Conservation (phyloP, 2,797 vertebrate species). For the Ceyx erithaca region DNA sequence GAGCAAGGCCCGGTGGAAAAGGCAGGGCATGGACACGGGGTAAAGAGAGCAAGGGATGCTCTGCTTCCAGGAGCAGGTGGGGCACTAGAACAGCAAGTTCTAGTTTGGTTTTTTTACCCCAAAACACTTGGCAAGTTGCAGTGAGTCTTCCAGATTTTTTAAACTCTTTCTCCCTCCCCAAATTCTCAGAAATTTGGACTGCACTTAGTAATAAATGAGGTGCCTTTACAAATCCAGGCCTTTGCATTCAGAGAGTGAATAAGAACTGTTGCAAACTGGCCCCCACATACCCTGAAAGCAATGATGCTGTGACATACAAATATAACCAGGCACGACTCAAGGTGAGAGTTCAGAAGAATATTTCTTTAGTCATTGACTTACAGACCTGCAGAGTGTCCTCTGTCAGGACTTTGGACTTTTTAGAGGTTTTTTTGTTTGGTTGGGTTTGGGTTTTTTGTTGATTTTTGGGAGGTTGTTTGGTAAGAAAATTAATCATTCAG, state of each 20-base stretch:
- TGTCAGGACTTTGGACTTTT: background rate
- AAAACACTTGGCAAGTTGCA: background rate
- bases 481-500: background rate
- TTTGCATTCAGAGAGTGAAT: background rate
- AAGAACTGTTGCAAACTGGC: background rate
- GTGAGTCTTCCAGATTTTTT: background rate
- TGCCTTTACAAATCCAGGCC: background rate
- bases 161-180: background rate
- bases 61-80: background rate
- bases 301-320: background rate
- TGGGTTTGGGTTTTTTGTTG: background rate
- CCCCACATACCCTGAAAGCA: background rate
- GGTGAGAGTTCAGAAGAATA: background rate
- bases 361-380: background rate
- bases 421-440: background rate
- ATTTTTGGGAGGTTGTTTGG: background rate
- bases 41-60: background rate
- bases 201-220: background rate
- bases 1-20: background rate
- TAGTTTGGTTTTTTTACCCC: background rate
- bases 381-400: background rate
- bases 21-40: rapidly evolving
- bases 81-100: background rate
- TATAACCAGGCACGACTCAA: background rate
- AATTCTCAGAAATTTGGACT: background rate